Conservation (phyloP, 2,888 invertebrate species). For the Stramonita haemastoma region DNA sequence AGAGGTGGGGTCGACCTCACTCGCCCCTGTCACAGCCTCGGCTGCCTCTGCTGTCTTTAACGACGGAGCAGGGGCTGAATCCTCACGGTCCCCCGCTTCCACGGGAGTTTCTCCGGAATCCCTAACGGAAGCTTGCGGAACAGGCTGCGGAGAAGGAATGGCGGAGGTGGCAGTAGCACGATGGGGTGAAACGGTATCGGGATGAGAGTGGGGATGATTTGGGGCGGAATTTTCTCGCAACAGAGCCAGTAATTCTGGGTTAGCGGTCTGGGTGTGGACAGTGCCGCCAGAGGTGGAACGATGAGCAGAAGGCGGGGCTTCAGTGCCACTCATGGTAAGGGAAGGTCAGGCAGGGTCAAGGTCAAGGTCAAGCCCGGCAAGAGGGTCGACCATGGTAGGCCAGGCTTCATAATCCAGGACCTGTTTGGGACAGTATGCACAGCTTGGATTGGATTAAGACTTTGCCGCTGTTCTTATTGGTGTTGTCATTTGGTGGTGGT, state of each 20-base stretch:
- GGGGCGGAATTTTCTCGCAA: conserved; percentile 42
- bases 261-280: conserved; percentile 48
- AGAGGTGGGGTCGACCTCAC: not conserved
- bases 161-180: not conserved
- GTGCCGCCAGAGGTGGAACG: conserved; percentile 37
- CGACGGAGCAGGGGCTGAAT: not conserved
- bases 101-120: not conserved
- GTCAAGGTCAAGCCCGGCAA: not conserved
- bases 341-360: conserved; percentile 12
- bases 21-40: not conserved
- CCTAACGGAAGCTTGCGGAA: too few relatives aligned
- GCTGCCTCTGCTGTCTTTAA: not conserved
- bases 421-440: not conserved
- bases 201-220: not conserved
- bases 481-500: too few relatives aligned
- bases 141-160: not conserved
- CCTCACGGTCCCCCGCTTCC: not conserved
- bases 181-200: not conserved
- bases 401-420: conserved; percentile 5
- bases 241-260: conserved; percentile 47
- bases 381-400: not conserved
- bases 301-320: not conserved
- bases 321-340: conserved; percentile 36
- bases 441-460: too few relatives aligned
- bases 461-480: too few relatives aligned